Evolutionary conservation across 1,140 invertebrate species (phyloP).

Genomic region (Dinoponera quadriceps): DNA sequence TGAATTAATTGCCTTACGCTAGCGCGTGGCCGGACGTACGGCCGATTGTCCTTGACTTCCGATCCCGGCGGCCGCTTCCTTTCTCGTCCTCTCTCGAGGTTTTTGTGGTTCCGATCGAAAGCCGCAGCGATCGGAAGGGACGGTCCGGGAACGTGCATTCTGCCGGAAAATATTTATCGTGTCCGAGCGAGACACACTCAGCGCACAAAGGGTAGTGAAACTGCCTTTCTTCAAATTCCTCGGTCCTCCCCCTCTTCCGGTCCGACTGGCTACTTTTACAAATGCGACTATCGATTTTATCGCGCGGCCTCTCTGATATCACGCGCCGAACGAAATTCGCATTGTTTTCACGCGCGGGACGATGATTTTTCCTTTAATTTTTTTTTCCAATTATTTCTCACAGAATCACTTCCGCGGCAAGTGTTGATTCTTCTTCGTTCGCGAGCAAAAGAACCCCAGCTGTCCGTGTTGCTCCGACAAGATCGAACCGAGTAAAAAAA

Average conservation of each 20-base stretch:
- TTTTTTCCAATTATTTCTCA: too few species aligned
- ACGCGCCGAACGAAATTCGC: too few species aligned
- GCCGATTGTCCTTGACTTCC: conserved; percentile 72
- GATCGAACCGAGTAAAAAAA: background rate
- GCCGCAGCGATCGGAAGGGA: conserved; percentile 57
- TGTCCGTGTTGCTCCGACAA: background rate
- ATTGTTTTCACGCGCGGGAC: too few species aligned
- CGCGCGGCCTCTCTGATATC: background rate
- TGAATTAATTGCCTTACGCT: conserved; percentile 78
- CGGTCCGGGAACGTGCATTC: conserved; percentile 66
- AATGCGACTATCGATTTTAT: conserved; percentile 35
- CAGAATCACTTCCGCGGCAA: too few species aligned
- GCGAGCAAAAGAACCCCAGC: background rate
- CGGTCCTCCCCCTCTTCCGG: conserved; percentile 34
- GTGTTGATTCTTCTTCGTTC: background rate
- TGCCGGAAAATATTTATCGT: conserved; percentile 81
- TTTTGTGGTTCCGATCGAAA: conserved; percentile 72
- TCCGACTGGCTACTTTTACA: conserved; percentile 19
- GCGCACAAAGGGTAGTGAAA: conserved; percentile 54
- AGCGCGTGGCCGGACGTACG: conserved; percentile 77
- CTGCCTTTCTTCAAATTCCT: conserved; percentile 65
- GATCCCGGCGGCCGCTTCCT: conserved; percentile 54
- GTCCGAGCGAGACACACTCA: conserved; percentile 51
- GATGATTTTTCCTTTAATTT: too few species aligned
- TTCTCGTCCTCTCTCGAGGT: conserved; percentile 57